Conservation (phyloP, 2,888 invertebrate genomes). For the Pheosia tremula region DNA sequence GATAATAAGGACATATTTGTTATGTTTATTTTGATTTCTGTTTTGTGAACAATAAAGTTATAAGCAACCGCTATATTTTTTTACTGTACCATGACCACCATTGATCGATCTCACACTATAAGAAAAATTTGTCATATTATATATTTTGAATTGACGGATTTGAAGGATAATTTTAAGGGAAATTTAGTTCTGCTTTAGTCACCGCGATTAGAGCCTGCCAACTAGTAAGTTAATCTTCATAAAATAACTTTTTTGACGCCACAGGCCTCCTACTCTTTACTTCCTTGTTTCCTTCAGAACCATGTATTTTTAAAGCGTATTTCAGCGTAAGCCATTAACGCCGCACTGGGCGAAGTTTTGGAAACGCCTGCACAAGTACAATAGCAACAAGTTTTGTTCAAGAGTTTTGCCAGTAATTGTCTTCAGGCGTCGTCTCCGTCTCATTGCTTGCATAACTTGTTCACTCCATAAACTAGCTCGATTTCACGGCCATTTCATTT, state of each 20-base stretch:
- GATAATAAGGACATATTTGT: constrained; percentile 4
- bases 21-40: not conserved
- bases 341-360: constrained; percentile 37
- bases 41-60: not conserved
- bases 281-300: not conserved
- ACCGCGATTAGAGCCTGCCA: no score
- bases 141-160: no score
- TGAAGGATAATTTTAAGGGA: no score
- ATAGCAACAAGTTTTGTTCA: constrained; percentile 51
- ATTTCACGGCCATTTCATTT: constrained; percentile 63
- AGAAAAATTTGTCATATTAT: no score
- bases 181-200: no score
- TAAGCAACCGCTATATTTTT: no score
- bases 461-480: constrained; percentile 47
- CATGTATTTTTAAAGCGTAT: constrained; percentile 10
- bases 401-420: constrained; percentile 34
- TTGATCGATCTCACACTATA: no score
- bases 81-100: no score
- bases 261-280: no score
- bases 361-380: constrained; percentile 54
- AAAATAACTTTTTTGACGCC: no score
- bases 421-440: constrained; percentile 44
- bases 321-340: constrained; percentile 30
- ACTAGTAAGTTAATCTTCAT: no score
- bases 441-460: constrained; percentile 35